These are phyloP conservation scores for Drosophila bocki DNA, from an alignment of 1,140 invertebrate species.

Conservation along the genomic window DNA sequence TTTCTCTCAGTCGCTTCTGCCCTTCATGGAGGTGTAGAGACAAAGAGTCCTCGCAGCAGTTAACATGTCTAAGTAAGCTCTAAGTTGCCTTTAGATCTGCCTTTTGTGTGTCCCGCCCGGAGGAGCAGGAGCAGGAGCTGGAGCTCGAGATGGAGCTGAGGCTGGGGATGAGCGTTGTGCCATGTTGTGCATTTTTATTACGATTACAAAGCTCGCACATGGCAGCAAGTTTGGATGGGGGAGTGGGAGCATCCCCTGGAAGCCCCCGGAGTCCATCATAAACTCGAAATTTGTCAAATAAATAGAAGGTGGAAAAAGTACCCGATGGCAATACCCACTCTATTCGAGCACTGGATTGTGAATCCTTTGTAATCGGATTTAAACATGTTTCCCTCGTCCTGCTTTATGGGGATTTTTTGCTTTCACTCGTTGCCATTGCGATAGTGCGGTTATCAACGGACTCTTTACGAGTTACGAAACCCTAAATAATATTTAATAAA, in stretches of 20 bases:
- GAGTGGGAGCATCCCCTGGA: neutral
- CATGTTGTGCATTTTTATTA: conserved; percentile 79
- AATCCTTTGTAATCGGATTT: conserved; percentile 62
- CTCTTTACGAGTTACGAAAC: conserved; percentile 1
- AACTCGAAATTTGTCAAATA: conserved; percentile 80
- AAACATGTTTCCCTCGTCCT: conserved; percentile 20
- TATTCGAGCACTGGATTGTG: conserved; percentile 24
- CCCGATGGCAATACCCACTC: conserved; percentile 26
- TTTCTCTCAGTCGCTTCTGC: conserved; percentile 27
- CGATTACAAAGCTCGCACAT: conserved; percentile 51
- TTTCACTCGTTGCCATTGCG: conserved; percentile 12
- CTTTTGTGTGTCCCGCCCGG: conserved; percentile 34
- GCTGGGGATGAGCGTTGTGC: conserved; percentile 24
- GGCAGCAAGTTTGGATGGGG: conserved; percentile 7
- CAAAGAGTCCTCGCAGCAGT: conserved; percentile 48
- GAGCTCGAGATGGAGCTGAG: neutral
- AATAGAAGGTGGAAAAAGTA: conserved; percentile 44
- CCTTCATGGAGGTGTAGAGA: conserved; percentile 20
- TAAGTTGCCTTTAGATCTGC: conserved; percentile 44
- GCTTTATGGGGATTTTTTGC: conserved; percentile 13
- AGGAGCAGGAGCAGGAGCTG: neutral
- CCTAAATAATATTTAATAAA: neutral
- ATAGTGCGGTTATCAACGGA: conserved; percentile 21
- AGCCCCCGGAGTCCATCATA: conserved; percentile 41
- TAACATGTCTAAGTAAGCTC: conserved; percentile 59